A percentile compares a stretch with the other conserved stretches of the same genome.
Conservation (phyloP, 1,140 invertebrate species). For the Thalassaphorura encarpata region DNA sequence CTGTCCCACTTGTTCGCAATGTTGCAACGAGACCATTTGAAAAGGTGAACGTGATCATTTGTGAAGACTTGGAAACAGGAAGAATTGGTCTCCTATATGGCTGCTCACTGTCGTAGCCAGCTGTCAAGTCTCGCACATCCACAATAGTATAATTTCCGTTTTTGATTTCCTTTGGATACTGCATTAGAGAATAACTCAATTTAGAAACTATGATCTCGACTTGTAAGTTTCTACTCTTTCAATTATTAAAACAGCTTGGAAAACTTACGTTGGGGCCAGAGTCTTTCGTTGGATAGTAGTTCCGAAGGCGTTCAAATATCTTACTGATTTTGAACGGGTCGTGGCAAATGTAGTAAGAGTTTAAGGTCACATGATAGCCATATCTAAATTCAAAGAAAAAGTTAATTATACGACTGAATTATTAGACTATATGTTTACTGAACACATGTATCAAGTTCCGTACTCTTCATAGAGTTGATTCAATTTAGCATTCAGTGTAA, state of each 20-base stretch:
- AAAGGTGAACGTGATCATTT: slow-evolving; percentile 97
- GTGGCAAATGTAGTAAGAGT: slow-evolving; percentile 82
- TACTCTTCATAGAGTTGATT: slow-evolving; percentile 75
- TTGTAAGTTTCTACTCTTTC: too few relatives aligned
- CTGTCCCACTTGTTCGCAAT: slow-evolving; percentile 92
- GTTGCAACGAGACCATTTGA: slow-evolving; percentile 76
- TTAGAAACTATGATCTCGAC: slow-evolving; percentile 18
- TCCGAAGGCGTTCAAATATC: slow-evolving; percentile 76
- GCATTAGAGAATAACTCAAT: slow-evolving; percentile 17
- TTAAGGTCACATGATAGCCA: slow-evolving; percentile 72
- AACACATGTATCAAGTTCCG: slow-evolving; percentile 45
- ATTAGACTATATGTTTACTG: background rate
- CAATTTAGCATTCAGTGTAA: slow-evolving; percentile 46
- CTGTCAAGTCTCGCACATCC: slow-evolving; percentile 71
- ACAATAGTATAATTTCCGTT: slow-evolving; percentile 59
- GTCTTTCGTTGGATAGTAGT: too few relatives aligned
- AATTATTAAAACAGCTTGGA: too few relatives aligned
- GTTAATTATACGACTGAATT: background rate
- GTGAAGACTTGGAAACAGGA: slow-evolving; percentile 62
- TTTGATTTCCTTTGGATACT: slow-evolving; percentile 65
- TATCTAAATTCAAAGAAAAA: slow-evolving; percentile 42
- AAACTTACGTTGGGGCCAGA: too few relatives aligned
- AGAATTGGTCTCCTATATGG: slow-evolving; percentile 61
- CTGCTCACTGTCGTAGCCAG: slow-evolving; percentile 70
- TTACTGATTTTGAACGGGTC: slow-evolving; percentile 55